Evolutionary conservation across 2,113 vertebrate species (phyloP), one percentile per base, ranked within the genome.

Genomic region (Hemicordylus capensis): DNA sequence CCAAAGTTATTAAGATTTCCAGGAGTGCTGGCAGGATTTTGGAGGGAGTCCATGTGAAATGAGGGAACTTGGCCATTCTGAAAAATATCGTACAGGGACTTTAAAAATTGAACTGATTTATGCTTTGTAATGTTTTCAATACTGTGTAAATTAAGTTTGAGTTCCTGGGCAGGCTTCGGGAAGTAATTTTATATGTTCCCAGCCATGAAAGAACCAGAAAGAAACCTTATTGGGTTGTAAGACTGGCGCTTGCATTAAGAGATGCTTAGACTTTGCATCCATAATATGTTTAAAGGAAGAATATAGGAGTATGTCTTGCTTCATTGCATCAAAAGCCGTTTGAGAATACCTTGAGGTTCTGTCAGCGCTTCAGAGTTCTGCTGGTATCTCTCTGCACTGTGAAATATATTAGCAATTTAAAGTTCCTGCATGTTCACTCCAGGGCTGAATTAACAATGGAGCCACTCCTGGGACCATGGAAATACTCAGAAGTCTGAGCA

Each of bases 1-100:
- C 96, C 93, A 93, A 93, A 95, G 95, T 96, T 97, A 97, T 96
- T 96, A 96, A 96, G 94, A 95, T 95, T 97, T 96, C 95, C 94
- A 95, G 31, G 90, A 95, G 94, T 91, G 91, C 90, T 95, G 94
- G 95, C 95, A 96, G 95, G 94, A 94, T 85, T 95, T 86, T 95
- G 95, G 96, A 97, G 94, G 91, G 91, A 79, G 72, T 94, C 96
- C 96, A 96, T 94, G 94, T 83, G 12, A 95, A 85, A 94, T 86
- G 88, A 88, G 94, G 88, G 91, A 93, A 96, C 94, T 94, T 91
- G 94, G 91, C 95, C 94, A 91, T 91, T 95, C 92, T 94, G 93
- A 95, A 96, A 51, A 96, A 94, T 95, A 95, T 94, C 92, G 90
- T 93, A 94, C 81, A 95, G 91, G 83, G 95, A 95, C 93, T 93